A percentile compares a stretch with the other conserved stretches of the same genome.
These are phyloP conservation scores for Heterotis niloticus DNA, from an alignment of 2,113 vertebrate species.

Conservation along the genomic window DNA sequence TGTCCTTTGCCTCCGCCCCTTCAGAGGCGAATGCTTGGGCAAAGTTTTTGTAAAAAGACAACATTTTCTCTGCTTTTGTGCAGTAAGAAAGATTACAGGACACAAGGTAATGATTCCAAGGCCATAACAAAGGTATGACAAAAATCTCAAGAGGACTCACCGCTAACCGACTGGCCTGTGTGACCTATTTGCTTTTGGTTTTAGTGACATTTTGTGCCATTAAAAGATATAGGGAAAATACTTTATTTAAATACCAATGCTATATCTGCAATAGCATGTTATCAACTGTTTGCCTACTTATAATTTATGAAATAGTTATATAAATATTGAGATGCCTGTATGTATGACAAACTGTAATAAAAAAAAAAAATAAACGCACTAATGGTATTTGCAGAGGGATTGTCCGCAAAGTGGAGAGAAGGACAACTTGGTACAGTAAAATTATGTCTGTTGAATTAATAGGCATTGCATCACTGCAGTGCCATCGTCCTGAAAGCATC, in stretches of 20 bases:
- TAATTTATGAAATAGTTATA: slow-evolving; percentile 7
- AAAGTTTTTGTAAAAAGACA: slow-evolving; percentile 77
- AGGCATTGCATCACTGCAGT: background rate
- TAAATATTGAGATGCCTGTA: background rate
- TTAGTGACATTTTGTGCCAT: background rate
- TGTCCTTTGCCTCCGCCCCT: slow-evolving; percentile 68
- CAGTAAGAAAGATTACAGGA: slow-evolving; percentile 65
- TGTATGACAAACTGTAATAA: background rate
- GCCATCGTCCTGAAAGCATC: background rate
- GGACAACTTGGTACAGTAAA: background rate
- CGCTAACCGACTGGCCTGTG: background rate
- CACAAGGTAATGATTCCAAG: slow-evolving; percentile 71
- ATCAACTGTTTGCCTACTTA: background rate
- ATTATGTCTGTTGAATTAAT: background rate
- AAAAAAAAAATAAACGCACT: background rate
- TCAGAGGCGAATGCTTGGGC: slow-evolving; percentile 53
- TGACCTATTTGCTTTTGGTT: background rate
- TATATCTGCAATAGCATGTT: background rate
- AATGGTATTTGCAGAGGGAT: background rate
- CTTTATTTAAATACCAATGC: background rate
- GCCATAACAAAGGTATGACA: slow-evolving; percentile 62
- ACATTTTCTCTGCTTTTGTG: slow-evolving; percentile 65
- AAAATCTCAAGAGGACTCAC: too few relatives aligned
- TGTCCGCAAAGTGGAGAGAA: background rate
- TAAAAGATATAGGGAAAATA: background rate